These are phyloP conservation scores for Pantherophis guttatus DNA, from an alignment of 2,113 vertebrate genomes.

Conservation along the genomic window DNA sequence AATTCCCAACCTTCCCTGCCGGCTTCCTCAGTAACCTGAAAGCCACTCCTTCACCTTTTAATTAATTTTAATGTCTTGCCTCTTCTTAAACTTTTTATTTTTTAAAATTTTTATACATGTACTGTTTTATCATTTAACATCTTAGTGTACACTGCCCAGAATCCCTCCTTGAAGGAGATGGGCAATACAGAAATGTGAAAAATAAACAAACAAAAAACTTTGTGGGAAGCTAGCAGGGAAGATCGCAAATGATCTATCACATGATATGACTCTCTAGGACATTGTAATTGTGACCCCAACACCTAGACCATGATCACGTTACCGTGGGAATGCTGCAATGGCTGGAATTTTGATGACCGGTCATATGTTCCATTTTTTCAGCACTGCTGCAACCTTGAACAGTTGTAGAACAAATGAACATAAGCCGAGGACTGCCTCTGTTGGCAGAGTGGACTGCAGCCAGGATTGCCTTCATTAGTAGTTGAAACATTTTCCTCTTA, in stretches of 20 bases:
- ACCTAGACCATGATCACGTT: background rate
- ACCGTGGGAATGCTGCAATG: background rate
- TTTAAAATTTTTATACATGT: no score
- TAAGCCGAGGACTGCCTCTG: background rate
- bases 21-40: background rate
- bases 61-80: no score
- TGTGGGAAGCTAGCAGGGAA: background rate
- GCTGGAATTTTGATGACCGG: background rate
- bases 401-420: background rate
- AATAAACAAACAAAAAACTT: background rate
- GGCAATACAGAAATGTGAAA: no score
- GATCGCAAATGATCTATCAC: background rate
- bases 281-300: background rate
- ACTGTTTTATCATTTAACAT: no score
- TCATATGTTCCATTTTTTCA: background rate
- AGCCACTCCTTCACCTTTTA: no score
- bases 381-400: background rate
- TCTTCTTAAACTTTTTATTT: no score
- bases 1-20: background rate
- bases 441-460: background rate
- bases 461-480: background rate
- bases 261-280: background rate
- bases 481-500: conserved; percentile 16
- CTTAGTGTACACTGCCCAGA: no score
- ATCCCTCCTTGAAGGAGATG: no score